These are phyloP conservation scores for Linurgus olivaceus DNA, from an alignment of 2,797 vertebrate species.

Conservation along the genomic window DNA sequence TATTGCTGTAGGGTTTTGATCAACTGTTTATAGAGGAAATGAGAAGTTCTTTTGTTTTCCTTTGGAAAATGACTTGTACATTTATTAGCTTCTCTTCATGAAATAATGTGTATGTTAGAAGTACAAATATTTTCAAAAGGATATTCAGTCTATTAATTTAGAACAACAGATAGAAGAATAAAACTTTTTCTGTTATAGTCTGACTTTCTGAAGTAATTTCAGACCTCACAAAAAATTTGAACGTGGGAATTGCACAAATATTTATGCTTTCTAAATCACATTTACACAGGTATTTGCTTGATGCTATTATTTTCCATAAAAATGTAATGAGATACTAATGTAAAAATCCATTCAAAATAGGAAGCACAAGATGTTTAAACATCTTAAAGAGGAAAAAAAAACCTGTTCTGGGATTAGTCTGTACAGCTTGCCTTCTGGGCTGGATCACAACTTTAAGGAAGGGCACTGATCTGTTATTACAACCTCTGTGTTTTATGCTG, in stretches of 20 bases:
- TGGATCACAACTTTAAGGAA: background rate
- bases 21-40: background rate
- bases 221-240: background rate
- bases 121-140: background rate
- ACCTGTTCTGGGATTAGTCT: background rate
- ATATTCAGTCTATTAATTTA: background rate
- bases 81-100: background rate
- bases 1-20: background rate
- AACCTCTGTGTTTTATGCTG: background rate
- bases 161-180: background rate
- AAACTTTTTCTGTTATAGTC: background rate
- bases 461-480: background rate
- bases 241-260: background rate
- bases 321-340: background rate
- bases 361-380: background rate
- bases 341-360: background rate
- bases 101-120: background rate
- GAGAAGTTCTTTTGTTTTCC: background rate
- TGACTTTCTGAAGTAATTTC: background rate
- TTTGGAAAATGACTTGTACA: background rate
- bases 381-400: background rate
- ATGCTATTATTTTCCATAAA: background rate
- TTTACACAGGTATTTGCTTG: background rate
- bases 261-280: background rate
- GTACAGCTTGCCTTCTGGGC: background rate